Base-by-base conservation (phyloP, 1,140 invertebrate genomes). In the Drosophila busckii region DNA sequence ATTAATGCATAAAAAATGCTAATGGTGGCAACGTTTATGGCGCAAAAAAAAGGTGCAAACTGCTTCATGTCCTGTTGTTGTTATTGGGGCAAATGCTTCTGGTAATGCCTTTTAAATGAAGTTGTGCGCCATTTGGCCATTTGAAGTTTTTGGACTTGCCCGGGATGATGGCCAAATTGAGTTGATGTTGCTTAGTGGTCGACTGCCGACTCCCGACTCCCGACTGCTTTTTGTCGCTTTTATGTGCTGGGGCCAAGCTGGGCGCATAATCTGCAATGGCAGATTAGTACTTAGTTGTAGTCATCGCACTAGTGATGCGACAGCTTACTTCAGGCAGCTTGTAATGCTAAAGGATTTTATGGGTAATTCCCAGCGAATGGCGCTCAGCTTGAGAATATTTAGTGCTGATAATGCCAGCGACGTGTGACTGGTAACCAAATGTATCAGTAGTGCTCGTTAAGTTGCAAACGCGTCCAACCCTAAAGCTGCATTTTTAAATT, bases 1-100 rank as follows among this genome's bases (percentile, higher is more conserved):
- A 78, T 78, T 78, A 80, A 78, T 78, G 73, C 73, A 78, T 80
- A 78, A 78, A 78, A 78, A 78, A 78, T 78, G 75, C 63, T 78
- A 78, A 78, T 80, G 68, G 71, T 29, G 75, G 54, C 63, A 34
- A 78, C 75, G 68, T 78, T 78, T 78, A 78, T 80, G 69, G 66
- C 75, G 25, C 19, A 22, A 46, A 54, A 78, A 71, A 78, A 78
- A 78, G 73, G 73, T 78, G 73, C 68, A 78, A 78, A 73, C 73
- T 73, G 73, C n/a, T 60, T 78, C 61, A 62, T 70, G 60, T 15
- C 45, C 48, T 56, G 31, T 16, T 28, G 48, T 41, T 60, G 59
- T 44, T 56, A 53, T 56, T 62, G 71, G 56, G 44, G 55, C 29
- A 68, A 73, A 64, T 80, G 75, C 52, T 68, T 68, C 58, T 53